Evolutionary conservation across 2,797 vertebrate genomes (phyloP).

Genomic region (Petrocephalus schoutedeni): DNA sequence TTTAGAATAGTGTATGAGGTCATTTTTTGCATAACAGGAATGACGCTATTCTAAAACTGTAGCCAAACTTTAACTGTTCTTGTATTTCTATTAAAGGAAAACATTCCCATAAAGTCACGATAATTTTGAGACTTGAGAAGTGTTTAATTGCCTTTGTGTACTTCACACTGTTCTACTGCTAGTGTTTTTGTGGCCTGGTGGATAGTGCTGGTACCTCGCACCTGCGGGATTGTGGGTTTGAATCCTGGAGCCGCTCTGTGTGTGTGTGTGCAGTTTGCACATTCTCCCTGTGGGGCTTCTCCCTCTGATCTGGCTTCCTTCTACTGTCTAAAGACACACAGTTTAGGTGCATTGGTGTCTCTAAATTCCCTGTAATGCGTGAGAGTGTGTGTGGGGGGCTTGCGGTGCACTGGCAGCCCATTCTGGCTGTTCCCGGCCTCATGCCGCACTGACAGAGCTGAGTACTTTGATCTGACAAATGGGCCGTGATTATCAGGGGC

Average conservation of each 20-base stretch:
- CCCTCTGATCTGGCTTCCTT: neutral
- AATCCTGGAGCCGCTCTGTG: neutral
- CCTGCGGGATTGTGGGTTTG: too few species aligned
- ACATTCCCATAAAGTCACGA: neutral
- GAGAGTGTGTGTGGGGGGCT: neutral
- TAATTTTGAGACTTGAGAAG: neutral
- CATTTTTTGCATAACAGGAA: constrained; percentile 8
- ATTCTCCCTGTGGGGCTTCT: neutral
- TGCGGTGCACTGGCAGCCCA: neutral
- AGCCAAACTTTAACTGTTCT: neutral
- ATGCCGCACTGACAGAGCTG: neutral
- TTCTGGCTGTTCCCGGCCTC: neutral
- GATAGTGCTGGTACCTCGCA: neutral
- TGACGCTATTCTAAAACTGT: neutral
- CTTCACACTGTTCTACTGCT: neutral
- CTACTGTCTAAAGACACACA: neutral
- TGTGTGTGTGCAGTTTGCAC: neutral
- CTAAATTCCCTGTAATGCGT: neutral
- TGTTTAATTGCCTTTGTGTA: neutral
- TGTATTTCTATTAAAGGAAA: neutral
- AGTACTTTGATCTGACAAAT: neutral
- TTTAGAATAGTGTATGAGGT: constrained; percentile 3
- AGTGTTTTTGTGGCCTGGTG: neutral
- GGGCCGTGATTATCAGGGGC: neutral
- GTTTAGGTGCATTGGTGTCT: neutral